Conservation (phyloP, 1,140 invertebrate species). For the Nebria ingens region DNA sequence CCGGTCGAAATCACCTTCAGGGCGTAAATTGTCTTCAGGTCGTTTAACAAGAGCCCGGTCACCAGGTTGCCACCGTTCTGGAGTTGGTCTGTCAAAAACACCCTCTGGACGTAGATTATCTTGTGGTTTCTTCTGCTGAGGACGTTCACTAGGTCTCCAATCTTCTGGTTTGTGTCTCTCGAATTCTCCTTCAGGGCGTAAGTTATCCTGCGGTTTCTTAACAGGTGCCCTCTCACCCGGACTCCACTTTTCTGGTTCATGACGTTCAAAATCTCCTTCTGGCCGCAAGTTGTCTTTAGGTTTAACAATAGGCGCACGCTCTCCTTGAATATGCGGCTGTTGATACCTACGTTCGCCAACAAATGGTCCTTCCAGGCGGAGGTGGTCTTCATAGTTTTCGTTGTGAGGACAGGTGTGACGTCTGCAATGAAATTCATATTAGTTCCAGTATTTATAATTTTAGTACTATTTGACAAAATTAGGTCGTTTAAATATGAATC, state of each 20-base stretch:
- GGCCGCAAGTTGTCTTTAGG: constrained; percentile 41
- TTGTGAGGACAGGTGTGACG: constrained; percentile 41
- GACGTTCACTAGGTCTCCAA: constrained; percentile 28
- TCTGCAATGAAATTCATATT: constrained; percentile 30
- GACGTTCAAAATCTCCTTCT: constrained; percentile 48
- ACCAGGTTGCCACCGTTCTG: constrained; percentile 37
- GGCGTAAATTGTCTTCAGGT: constrained; percentile 45
- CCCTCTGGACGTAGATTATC: constrained; percentile 42
- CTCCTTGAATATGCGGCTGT: constrained; percentile 41
- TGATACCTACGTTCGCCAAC: constrained; percentile 40
- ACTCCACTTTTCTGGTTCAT: constrained; percentile 30
- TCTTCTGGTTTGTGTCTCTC: constrained; percentile 28
- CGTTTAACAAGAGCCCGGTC: constrained; percentile 39
- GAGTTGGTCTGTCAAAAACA: constrained; percentile 29
- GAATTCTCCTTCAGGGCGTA: constrained; percentile 44
- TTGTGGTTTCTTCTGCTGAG: constrained; percentile 35
- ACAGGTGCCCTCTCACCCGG: constrained; percentile 40
- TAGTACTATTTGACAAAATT: too few species aligned
- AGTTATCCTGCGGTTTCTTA: constrained; percentile 45
- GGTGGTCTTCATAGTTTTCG: constrained; percentile 39
- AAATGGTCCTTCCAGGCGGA: constrained; percentile 45
- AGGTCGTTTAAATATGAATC: too few species aligned
- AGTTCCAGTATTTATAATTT: too few species aligned
- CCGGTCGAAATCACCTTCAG: constrained; percentile 36
- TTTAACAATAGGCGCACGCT: constrained; percentile 36